Base-by-base conservation (phyloP, 2,113 vertebrate genomes). In the Callopanchax toddi region DNA sequence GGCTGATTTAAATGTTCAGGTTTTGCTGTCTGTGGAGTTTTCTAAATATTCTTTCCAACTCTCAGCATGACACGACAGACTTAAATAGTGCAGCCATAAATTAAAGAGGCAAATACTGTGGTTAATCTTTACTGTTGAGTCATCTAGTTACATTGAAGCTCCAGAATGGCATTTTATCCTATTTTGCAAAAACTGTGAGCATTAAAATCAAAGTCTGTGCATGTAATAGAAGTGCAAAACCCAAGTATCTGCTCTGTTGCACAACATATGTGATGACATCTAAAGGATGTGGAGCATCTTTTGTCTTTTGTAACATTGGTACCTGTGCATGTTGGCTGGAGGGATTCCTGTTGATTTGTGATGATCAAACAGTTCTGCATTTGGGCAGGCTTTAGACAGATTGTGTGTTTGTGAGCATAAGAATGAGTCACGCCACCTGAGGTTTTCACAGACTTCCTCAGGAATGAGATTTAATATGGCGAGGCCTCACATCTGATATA, bases 371-470 rank as follows among this genome's bases (percentile, higher is more conserved):
- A 37, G n/a, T 53, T 57, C 49, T 60, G 43, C n/a, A 21, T 61
- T 72, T 44, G 40, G 34, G 20, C 40, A 6, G 37, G 63, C 39
- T 34, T 9, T 4, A 0, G 45, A 55, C 60, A 70, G 70, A 54
- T 59, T 65, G 61, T 66, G 59, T 55, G 48, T 70, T 37, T 66
- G 50, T 53, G 32, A 71, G 44, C 16, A 1, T 48, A 15, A 57
- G 34, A 37, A 26, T 72, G 56, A 81, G 48, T 81, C 57, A n/a
- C n/a, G n/a, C 45, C 5, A 60, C 60, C 23, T 52, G 50, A 67
- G 49, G 46, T 64, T 48, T 54, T 52, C 49, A 21, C 49, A 57
- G 55, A 71, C 22, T 32, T 51, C 67, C 26, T 57, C 40, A 36
- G 46, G 7, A 55, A 32, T 22, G 13, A 70, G 20, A 44, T 71